These are phyloP conservation scores for Rhopilema esculentum DNA, from an alignment of 30 jellyfish, hydroid and myxozoan species.

Conservation along the genomic window DNA sequence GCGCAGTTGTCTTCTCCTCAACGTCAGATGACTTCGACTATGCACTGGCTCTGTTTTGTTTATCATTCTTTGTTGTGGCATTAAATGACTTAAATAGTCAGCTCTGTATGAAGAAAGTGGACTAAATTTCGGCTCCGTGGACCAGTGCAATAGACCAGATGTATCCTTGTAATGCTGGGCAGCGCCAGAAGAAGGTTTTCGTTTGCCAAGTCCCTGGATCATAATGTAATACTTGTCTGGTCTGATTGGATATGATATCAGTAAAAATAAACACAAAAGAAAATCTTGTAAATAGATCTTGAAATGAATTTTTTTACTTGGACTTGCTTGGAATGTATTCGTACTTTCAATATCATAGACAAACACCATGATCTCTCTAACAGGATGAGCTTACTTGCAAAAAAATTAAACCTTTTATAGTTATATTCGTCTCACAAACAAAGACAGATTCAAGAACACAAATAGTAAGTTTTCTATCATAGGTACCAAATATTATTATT, in stretches of 20 bases:
- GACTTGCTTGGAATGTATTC: too few relatives aligned
- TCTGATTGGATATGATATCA: not conserved
- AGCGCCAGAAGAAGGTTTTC: constrained; percentile 57
- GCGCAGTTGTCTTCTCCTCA: constrained; percentile 44
- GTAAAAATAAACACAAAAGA: not conserved
- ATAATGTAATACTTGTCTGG: not conserved
- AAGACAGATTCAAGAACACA: too few relatives aligned
- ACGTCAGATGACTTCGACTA: constrained; percentile 45
- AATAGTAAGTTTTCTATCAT: too few relatives aligned
- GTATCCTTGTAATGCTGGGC: constrained; percentile 80
- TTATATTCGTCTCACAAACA: too few relatives aligned
- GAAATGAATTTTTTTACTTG: too few relatives aligned
- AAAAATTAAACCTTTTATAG: too few relatives aligned
- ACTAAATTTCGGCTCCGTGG: constrained; percentile 52
- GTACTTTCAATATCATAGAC: too few relatives aligned
- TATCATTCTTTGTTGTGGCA: constrained; percentile 31
- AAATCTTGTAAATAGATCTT: too few relatives aligned
- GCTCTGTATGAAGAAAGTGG: constrained; percentile 36
- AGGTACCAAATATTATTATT: too few relatives aligned
- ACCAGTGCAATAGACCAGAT: constrained; percentile 66
- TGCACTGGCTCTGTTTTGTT: constrained; percentile 80
- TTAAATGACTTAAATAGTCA: constrained; percentile 23
- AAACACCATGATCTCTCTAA: too few relatives aligned
- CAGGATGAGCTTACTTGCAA: too few relatives aligned
- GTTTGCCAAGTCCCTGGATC: constrained; percentile 84